Evolutionary conservation across 1,140 invertebrate species (phyloP), one percentile per base, ranked within the genome.

Genomic region (Drosophila virilis): DNA sequence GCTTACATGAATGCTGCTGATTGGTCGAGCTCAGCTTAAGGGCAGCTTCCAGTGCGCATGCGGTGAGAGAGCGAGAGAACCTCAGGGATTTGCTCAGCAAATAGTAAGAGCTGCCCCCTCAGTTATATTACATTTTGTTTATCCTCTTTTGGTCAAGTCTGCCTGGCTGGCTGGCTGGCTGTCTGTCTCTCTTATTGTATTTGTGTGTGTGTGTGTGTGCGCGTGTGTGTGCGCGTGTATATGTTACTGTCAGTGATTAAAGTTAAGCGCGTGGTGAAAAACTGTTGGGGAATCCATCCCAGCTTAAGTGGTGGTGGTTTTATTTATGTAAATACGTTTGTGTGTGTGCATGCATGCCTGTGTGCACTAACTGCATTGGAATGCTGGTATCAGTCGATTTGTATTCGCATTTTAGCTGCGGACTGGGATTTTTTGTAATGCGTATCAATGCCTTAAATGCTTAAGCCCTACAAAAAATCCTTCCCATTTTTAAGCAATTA

Each of bases 241-340:
- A 12, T 60, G 33, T 54, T 22, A 33, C 5, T 55, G 55, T 60
- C 52, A 33, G 61, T 64, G 80, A 80, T 80, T 84, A 84, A 89
- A 89, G 84, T 74, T 84, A 66, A 68, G 84, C 65, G 72, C 77
- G 84, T 77, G 83, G 84, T 83, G 79, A 88, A 43, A 83, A 88
- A 79, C 72, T 58, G 71, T 62, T 74, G 69, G 83, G 72, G 68
- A 76, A 66, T 60, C 50, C 58, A 51, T 60, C 38, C 32, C 38
- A 67, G 57, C 67, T 77, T 52, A 66, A 70, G 70, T 80, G 84
- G 84, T 89, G 84, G 84, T 89, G 71, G 70, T 72, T 77, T 86
- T 71, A 59, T 60, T 54, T 70, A 48, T 28, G 22, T 28, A 28
- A 28, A 28, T 38, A 66, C 65, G 67, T 80, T 71, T 28, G 43